Base-by-base conservation (phyloP, 2,113 vertebrate genomes). In the Atlantisia rogersi region DNA sequence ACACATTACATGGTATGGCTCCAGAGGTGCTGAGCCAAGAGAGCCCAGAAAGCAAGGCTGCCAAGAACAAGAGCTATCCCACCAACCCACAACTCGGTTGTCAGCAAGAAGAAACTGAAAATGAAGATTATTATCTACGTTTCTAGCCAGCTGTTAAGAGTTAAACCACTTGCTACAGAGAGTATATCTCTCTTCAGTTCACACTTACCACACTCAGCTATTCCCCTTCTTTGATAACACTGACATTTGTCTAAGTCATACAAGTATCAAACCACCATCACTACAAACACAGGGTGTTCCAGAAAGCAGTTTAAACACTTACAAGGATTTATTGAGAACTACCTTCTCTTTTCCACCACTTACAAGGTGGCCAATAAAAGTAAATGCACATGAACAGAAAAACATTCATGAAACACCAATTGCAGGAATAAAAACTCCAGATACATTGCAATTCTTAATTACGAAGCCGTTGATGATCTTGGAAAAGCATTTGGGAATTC, bases 301-400 rank as follows among this genome's bases (percentile, higher is more conserved):
- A 64, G 46, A 95, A 79, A 83, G 81, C 44, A 86, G 56, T 78
- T 83, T 58, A 67, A 68, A 84, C 11, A 50, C 85, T 29, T 64
- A 68, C 28, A 50, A 95, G 79, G 29, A 71, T 93, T 97, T 97
- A 97, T 62, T 95, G 80, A 50, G 96, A 95, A 95, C 31, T 48
- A 97, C 42, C 50, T 89, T 86, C n/a, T 74, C 63, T 88, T 50
- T 91, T 64, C 60, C 71, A 53, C 44, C 77, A 92, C 82, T 92
- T 92, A 95, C 76, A 95, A 50, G 48, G 42, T 1, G 3, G 60
- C 42, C 42, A 86, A 68, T 21, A 81, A 68, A 96, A 86, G 69
- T 60, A 95, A 95, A 87, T 15, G 6, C 31, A 55, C 0, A 1
- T 7, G 6, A 53, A 81, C 17, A 68, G 52, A 67, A 90, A 89